Conservation (phyloP, 2,888 invertebrate genomes). For the Coleophora flavipennella region DNA sequence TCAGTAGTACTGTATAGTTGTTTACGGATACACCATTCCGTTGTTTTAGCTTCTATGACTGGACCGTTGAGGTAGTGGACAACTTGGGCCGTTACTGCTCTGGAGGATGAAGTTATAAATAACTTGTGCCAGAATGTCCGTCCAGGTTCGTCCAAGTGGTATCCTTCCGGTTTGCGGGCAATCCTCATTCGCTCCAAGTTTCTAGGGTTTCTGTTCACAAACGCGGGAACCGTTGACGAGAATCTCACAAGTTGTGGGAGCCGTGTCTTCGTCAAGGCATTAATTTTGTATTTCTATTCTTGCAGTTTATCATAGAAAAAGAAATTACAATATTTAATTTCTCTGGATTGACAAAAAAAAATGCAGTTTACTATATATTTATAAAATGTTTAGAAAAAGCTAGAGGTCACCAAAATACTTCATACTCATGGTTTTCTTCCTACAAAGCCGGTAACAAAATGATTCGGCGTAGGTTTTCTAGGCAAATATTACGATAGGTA, state of each 20-base stretch:
- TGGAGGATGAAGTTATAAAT: slow-evolving; percentile 57
- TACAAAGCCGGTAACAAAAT: no score
- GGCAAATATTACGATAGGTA: no score
- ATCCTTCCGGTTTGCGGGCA: slow-evolving; percentile 88
- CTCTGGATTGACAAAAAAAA: no score
- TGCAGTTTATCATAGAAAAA: no score
- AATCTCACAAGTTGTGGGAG: slow-evolving; percentile 29
- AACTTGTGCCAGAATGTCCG: slow-evolving; percentile 87
- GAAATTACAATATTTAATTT: no score
- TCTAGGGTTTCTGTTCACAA: slow-evolving; percentile 87
- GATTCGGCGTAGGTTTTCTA: no score
- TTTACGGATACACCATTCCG: slow-evolving; percentile 87
- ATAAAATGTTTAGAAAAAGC: no score
- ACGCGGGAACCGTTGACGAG: slow-evolving; percentile 40
- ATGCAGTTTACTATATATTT: no score
- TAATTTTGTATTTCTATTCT: slow-evolving; percentile 26
- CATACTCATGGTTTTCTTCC: no score
- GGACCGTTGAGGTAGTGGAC: slow-evolving; percentile 84
- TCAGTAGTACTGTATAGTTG: slow-evolving; percentile 86
- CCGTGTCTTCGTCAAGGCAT: slow-evolving; percentile 26
- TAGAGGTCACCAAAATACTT: no score
- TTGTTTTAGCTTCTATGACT: slow-evolving; percentile 84
- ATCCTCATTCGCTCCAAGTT: slow-evolving; percentile 89
- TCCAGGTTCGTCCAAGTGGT: slow-evolving; percentile 83
- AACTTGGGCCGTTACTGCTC: slow-evolving; percentile 79